Evolutionary conservation across 23 tunicate species (phyloP), one percentile per base, ranked within the genome.

Genomic region (Trididemnum miniatum): DNA sequence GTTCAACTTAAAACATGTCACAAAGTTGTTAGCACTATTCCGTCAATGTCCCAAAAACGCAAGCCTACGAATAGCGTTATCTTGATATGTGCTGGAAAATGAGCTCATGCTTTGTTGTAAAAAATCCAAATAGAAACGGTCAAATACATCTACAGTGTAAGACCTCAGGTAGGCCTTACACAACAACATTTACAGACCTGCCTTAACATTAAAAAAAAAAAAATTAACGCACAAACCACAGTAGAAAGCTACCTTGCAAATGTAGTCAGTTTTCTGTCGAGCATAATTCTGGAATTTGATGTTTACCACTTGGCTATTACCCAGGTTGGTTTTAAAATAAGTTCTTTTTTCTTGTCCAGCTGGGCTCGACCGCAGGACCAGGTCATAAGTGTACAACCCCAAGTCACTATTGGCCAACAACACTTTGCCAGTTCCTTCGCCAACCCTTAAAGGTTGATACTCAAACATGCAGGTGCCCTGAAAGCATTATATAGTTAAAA

Each of bases 381-480:
- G 83, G 69, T 95, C 99, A 78, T 95, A 90, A 23, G 82, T 83
- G 84, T 89, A 95, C n/a, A 66, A 36, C 0, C 99, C 99, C 62
- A 95, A 81, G 36, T 95, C 99, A 0, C 64, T 35, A 72, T 84
- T 86, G 78, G 87, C 35, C 51, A 95, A 74, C 22, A 86, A 67
- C 80, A 95, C 36, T 59, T 89, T 89, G 18, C 90, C 92, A 1
- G 72, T 27, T 20, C 73, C 57, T 63, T 95, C 99, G 34, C 92
- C 92, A 22, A 80, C 89, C 64, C 87, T 95, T 80, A 95, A 51
- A 24, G 99, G 99, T 44, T 90, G 96, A 62, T 89, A 95, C 57
- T 93, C 98, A 36, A 93, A 93, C 86, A 64, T 88, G 49, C 93
- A 93, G 7, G 88, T 87, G 20, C 98, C 98, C 98, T 93, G 89